These are phyloP conservation scores for Perithous albicinctus DNA, from an alignment of 2,888 invertebrate genomes.

Conservation along the genomic window DNA sequence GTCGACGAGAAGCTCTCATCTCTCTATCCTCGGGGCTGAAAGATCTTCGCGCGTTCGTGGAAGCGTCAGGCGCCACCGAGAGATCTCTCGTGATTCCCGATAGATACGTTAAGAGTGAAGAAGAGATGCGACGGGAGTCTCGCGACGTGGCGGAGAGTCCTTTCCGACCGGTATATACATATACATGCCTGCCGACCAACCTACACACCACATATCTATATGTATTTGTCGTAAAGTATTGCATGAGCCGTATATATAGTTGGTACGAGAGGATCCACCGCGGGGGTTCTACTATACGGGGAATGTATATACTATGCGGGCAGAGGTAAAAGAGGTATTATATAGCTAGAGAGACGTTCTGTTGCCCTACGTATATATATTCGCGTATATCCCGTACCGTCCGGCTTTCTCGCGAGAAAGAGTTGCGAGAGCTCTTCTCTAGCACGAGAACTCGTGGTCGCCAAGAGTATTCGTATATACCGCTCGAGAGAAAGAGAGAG, in stretches of 20 bases:
- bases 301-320: slow-evolving; percentile 65
- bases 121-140: slow-evolving; percentile 43
- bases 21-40: slow-evolving; percentile 51
- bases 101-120: slow-evolving; percentile 66
- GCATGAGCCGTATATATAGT: slow-evolving; percentile 37
- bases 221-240: slow-evolving; percentile 69
- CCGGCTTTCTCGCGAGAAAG: slow-evolving; percentile 62
- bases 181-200: slow-evolving; percentile 16
- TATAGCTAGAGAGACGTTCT: slow-evolving; percentile 56
- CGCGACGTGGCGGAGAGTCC: slow-evolving; percentile 37
- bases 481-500: too few relatives aligned
- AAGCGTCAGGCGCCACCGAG: slow-evolving; percentile 68
- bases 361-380: slow-evolving; percentile 25
- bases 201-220: slow-evolving; percentile 26
- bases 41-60: slow-evolving; percentile 63
- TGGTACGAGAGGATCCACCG: slow-evolving; percentile 65
- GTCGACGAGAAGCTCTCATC: slow-evolving; percentile 54
- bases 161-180: slow-evolving; percentile 41
- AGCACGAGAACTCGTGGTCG: slow-evolving; percentile 44
- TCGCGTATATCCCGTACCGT: slow-evolving; percentile 30
- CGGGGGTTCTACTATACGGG: slow-evolving; percentile 65
- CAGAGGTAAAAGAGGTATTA: slow-evolving; percentile 54
- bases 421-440: slow-evolving; percentile 63
- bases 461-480: slow-evolving; percentile 43
- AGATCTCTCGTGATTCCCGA: slow-evolving; percentile 65